These are phyloP conservation scores for Caenorhabditis uteleia DNA, from an alignment of 2,888 invertebrate species.

Conservation along the genomic window DNA sequence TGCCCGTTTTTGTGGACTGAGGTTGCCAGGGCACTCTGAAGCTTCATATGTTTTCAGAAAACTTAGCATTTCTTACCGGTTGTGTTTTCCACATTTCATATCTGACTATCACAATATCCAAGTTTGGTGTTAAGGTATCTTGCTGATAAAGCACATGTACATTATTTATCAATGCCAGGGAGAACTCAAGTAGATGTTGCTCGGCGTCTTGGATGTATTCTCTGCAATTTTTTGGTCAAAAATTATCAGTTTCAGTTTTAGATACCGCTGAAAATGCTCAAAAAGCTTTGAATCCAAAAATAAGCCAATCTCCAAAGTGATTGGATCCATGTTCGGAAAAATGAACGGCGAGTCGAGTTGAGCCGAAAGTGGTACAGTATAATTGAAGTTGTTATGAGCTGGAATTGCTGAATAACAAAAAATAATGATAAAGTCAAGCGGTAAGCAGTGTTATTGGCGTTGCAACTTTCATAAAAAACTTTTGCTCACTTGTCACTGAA, in stretches of 20 bases:
- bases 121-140: slow-evolving; percentile 63
- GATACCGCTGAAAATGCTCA: slow-evolving; percentile 63
- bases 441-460: slow-evolving; percentile 12
- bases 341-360: slow-evolving; percentile 67
- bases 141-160: slow-evolving; percentile 68
- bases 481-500: slow-evolving; percentile 41
- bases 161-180: slow-evolving; percentile 68
- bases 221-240: slow-evolving; percentile 22
- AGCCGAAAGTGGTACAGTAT: slow-evolving; percentile 65
- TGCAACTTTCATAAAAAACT: slow-evolving; percentile 5
- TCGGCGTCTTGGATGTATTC: slow-evolving; percentile 65
- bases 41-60: not conserved
- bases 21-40: slow-evolving; percentile 60
- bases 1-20: slow-evolving; percentile 67
- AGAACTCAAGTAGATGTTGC: slow-evolving; percentile 67
- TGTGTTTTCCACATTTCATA: slow-evolving; percentile 69
- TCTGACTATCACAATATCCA: slow-evolving; percentile 68
- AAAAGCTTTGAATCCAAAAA: slow-evolving; percentile 67
- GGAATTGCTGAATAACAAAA: slow-evolving; percentile 40
- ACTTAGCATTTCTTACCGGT: slow-evolving; percentile 49
- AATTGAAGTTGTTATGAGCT: slow-evolving; percentile 59
- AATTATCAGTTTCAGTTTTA: not conserved
- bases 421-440: slow-evolving; percentile 22
- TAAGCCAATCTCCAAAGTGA: slow-evolving; percentile 67
- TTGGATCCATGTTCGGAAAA: slow-evolving; percentile 68